These are phyloP conservation scores for Netelia virgata DNA, from an alignment of 2,888 invertebrate species.

Conservation along the genomic window DNA sequence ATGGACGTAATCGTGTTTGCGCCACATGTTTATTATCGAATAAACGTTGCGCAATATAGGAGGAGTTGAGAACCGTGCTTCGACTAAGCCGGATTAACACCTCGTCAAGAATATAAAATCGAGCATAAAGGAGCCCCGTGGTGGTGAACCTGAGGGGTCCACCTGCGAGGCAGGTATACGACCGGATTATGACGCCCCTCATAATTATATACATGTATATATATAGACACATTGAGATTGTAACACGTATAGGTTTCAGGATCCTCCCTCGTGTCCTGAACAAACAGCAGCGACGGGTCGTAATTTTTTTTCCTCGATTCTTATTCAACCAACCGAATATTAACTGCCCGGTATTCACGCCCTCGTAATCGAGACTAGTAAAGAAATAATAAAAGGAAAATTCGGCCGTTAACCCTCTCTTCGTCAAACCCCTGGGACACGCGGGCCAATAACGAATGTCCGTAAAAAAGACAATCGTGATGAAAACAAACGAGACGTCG, in stretches of 20 bases:
- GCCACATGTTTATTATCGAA: background rate
- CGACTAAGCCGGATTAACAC: constrained; percentile 68
- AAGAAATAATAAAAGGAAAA: constrained; percentile 13
- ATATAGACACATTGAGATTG: constrained; percentile 24
- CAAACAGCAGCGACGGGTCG: constrained; percentile 65
- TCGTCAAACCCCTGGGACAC: background rate
- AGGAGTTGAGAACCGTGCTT: background rate
- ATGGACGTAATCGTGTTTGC: background rate
- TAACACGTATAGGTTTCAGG: constrained; percentile 31
- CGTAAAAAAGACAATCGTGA: background rate
- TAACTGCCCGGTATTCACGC: constrained; percentile 43
- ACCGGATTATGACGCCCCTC: constrained; percentile 71
- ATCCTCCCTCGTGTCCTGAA: constrained; percentile 34
- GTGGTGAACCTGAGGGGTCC: constrained; percentile 50
- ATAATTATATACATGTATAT: constrained; percentile 63
- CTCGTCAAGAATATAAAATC: constrained; percentile 65
- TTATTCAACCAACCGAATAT: constrained; percentile 34
- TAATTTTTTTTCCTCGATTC: constrained; percentile 52
- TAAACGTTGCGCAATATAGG: background rate
- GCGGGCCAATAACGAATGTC: too few species aligned
- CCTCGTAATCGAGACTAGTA: constrained; percentile 49
- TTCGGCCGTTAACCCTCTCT: constrained; percentile 1
- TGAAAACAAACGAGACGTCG: background rate
- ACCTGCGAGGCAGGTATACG: constrained; percentile 70
- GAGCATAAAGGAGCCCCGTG: constrained; percentile 57